A percentile compares a stretch with the other conserved stretches of the same genome.
These are phyloP conservation scores for Xenotilapia leptura DNA, from an alignment of 2,113 vertebrate genomes.

Conservation along the genomic window DNA sequence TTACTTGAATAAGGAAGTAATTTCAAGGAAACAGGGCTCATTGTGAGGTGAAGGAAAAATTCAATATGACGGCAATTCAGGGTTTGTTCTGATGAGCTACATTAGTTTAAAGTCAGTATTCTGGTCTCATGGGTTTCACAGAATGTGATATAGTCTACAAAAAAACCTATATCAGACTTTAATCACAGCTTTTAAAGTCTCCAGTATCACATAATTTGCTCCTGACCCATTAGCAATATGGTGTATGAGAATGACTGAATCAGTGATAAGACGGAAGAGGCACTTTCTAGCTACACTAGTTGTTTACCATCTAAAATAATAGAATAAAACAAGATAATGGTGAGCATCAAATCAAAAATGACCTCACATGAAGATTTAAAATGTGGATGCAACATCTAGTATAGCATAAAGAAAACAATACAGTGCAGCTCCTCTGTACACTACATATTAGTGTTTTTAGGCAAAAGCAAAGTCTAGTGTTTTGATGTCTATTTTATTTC, in stretches of 20 bases:
- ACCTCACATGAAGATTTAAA: background rate
- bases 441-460: background rate
- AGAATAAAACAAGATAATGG: background rate
- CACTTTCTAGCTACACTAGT: background rate
- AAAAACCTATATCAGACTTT: background rate
- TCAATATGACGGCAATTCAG: background rate
- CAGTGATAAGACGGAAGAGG: background rate
- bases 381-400: background rate
- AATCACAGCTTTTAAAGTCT: background rate
- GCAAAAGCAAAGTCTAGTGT: constrained; percentile 13
- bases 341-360: background rate
- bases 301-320: background rate
- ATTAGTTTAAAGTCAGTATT: background rate
- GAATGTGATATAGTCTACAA: background rate
- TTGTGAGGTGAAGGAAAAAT: background rate
- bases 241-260: background rate
- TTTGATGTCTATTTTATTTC: constrained; percentile 59
- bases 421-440: background rate
- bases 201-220: background rate
- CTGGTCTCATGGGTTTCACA: background rate
- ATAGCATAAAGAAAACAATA: background rate
- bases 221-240: background rate
- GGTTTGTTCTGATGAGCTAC: background rate
- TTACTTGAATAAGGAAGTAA: background rate
- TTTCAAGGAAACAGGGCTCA: background rate